Evolutionary conservation across 1,140 invertebrate genomes (phyloP).

Genomic region (Parapsyche elsis): DNA sequence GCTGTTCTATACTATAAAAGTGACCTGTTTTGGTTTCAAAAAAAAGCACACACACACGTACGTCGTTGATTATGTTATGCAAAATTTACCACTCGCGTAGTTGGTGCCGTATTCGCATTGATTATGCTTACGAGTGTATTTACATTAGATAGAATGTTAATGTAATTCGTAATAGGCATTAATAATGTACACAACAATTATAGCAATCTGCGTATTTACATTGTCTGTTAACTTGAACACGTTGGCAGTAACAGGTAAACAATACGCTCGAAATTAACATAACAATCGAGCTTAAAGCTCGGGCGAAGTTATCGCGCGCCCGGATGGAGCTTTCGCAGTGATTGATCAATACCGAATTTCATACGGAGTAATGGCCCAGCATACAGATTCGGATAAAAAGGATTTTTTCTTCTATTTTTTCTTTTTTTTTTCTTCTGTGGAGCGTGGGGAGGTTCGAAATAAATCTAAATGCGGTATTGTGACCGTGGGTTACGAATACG

Average conservation of each 20-base stretch:
- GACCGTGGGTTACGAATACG: neutral
- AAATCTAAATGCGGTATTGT: neutral
- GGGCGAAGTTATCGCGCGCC: neutral
- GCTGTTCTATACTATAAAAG: too few relatives aligned
- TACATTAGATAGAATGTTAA: neutral
- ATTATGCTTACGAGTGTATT: neutral
- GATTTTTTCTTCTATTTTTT: neutral
- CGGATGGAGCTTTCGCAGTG: neutral
- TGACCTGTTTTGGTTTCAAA: too few relatives aligned
- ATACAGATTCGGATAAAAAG: too few relatives aligned
- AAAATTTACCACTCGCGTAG: too few relatives aligned
- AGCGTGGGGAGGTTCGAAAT: neutral
- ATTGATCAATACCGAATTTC: too few relatives aligned
- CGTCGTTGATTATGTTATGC: too few relatives aligned
- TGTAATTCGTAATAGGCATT: neutral
- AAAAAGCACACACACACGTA: too few relatives aligned
- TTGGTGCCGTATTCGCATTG: too few relatives aligned
- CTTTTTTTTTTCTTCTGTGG: neutral
- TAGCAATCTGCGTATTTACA: neutral
- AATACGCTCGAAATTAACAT: slow-evolving; percentile 3
- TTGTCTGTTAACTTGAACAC: neutral
- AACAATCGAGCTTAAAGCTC: neutral
- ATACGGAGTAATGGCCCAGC: too few relatives aligned
- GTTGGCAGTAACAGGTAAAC: neutral
- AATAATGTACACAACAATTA: neutral